Base-by-base conservation (phyloP, 2,888 invertebrate species). In the Sepiola atlantica region DNA sequence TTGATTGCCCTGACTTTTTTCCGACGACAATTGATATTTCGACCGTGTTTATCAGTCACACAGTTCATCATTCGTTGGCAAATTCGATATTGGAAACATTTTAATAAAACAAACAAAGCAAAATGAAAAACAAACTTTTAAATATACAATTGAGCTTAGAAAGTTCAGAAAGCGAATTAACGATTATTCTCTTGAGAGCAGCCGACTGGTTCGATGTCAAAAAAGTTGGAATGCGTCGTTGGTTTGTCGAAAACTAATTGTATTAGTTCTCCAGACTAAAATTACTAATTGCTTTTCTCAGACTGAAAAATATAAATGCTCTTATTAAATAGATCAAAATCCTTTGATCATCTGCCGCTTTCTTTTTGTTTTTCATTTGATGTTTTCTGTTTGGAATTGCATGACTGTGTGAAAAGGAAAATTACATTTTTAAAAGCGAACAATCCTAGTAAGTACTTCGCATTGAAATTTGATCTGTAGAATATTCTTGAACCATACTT, bases 41-140 rank as follows among this genome's bases (percentile, higher is more conserved):
- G 32, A 77, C n/a, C 16, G n/a, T 77, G 77, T 77, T 77, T 77
- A 77, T 77, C 77, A 77, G 77, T 77, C n/a, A 77, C n/a, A n/a
- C 77, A 77, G 77, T 77, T 77, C 77, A 77, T n/a, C 77, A 77
- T 77, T 77, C n/a, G 77, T 77, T n/a, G 77, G 77, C 77, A n/a
- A 77, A 77, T 77, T 77, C 77, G 32, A 32, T 32, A 77, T 77
- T 18, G 32, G 32, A 32, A 77, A 77, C 12, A 77, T 45, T 8
- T 45, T 45, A 45, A 2, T 45, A 77, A 77, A n/a, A 77, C 12
- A 57, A 57, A 57, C 57, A 57, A 57, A 57, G 24, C 16, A 57
- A 57, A 18, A 57, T n/a, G 21, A 21, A 21, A 20, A 57, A 57
- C 20, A 57, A 57, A 57, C 57, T 57, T 57, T 32, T 77, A 77